A percentile compares a stretch with the other conserved stretches of the same genome.
Conservation (phyloP, 2,888 invertebrate species). For the Salpingus planirostris region DNA sequence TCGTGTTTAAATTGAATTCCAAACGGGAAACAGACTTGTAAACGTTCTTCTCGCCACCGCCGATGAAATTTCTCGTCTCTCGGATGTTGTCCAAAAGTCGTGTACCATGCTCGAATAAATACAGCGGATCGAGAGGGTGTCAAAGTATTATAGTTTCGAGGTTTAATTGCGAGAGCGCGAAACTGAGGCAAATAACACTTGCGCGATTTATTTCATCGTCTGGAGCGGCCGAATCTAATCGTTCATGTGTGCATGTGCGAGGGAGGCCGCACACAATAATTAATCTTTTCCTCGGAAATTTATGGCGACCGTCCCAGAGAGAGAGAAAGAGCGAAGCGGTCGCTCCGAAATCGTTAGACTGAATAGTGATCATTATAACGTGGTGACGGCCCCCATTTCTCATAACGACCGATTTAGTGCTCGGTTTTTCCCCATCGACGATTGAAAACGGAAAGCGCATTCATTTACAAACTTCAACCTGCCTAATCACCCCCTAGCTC, state of each 20-base stretch:
- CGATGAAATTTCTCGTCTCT: no score
- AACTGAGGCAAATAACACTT: slow-evolving; percentile 24
- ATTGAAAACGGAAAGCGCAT: slow-evolving; percentile 1
- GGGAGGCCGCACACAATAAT: slow-evolving; percentile 27
- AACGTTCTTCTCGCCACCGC: no score
- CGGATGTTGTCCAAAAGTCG: no score
- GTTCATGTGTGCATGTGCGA: no score
- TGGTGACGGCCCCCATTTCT: slow-evolving; percentile 12
- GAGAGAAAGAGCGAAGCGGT: no score
- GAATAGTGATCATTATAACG: slow-evolving; percentile 24
- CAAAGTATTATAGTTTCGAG: no score
- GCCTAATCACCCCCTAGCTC: no score
- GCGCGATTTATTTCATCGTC: slow-evolving; percentile 23
- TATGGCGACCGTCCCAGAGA: slow-evolving; percentile 23
- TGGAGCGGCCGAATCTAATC: slow-evolving; percentile 26
- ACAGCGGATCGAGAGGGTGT: no score
- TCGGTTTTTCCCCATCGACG: slow-evolving; percentile 4
- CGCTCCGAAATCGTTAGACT: slow-evolving; percentile 19
- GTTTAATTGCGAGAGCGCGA: slow-evolving; percentile 22
- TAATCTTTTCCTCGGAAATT: slow-evolving; percentile 25
- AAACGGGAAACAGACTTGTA: slow-evolving; percentile 5
- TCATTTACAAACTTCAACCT: no score
- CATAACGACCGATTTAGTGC: slow-evolving; percentile 9
- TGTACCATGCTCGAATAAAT: no score
- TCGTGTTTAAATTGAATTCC: slow-evolving; percentile 12